These are phyloP conservation scores for Triops longicaudatus DNA, from an alignment of 1,140 invertebrate genomes.

Conservation along the genomic window DNA sequence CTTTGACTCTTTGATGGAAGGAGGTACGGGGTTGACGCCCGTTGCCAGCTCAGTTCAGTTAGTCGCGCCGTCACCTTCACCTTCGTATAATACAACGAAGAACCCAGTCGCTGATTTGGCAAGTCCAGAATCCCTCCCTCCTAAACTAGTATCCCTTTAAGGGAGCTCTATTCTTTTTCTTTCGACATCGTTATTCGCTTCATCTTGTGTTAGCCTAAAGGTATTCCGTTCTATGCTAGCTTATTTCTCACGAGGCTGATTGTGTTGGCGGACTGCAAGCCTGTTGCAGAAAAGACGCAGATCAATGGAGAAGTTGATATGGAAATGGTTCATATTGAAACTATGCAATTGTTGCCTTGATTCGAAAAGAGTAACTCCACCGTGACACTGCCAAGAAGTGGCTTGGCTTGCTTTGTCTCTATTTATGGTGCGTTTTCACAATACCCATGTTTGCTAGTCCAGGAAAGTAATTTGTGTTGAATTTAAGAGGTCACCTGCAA, in stretches of 20 bases:
- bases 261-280: background rate
- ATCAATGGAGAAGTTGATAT: background rate
- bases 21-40: slow-evolving; percentile 80
- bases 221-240: background rate
- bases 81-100: slow-evolving; percentile 30
- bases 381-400: background rate
- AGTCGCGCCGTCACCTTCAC: slow-evolving; percentile 28
- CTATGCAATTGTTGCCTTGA: slow-evolving; percentile 3
- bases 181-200: background rate
- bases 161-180: background rate
- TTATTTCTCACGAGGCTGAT: background rate
- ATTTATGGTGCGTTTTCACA: background rate
- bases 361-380: background rate
- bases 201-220: background rate
- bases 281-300: background rate
- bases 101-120: slow-evolving; percentile 47
- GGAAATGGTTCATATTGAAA: background rate
- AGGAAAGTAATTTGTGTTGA: background rate
- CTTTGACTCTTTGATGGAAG: slow-evolving; percentile 86
- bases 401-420: slow-evolving; percentile 5
- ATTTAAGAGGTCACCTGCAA: background rate
- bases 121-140: slow-evolving; percentile 58
- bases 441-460: slow-evolving; percentile 14
- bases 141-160: slow-evolving; percentile 67
- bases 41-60: slow-evolving; percentile 40